A percentile compares a stretch with the other conserved stretches of the same genome.
phyloP scores from a whole-genome alignment of 2,888 invertebrate species.

The Cerastoderma edule region DNA sequence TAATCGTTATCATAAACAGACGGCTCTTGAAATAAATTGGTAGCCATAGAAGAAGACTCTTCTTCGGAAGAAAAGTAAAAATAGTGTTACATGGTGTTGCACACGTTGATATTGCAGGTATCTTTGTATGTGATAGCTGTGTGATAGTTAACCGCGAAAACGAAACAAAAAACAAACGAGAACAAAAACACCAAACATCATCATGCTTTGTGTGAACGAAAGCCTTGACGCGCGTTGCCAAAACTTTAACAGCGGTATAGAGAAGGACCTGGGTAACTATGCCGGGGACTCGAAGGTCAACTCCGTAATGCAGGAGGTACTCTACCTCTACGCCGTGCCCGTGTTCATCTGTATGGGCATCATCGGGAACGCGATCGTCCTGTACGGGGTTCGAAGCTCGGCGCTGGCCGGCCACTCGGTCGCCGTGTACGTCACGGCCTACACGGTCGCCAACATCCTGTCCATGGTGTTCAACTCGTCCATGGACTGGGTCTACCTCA shows the following conservation, averaged over 20 bases:
- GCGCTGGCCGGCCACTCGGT: slow-evolving; percentile 61
- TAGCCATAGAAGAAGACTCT: not conserved
- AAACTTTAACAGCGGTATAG: not conserved
- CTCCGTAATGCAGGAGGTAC: slow-evolving; percentile 14
- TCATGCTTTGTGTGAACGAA: slow-evolving; percentile 13
- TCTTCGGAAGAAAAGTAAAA: not conserved
- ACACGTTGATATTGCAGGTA: not conserved
- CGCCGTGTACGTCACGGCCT: slow-evolving; percentile 69
- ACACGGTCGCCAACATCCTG: slow-evolving; percentile 68
- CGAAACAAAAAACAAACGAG: not conserved
- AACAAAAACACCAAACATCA: not conserved
- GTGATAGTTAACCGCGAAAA: not conserved
- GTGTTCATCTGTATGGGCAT: slow-evolving; percentile 69
- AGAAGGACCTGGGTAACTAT: slow-evolving; percentile 12
- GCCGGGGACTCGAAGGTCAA: slow-evolving; percentile 7
- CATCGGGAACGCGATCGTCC: slow-evolving; percentile 66
- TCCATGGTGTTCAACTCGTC: slow-evolving; percentile 69
- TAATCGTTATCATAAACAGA: too few species aligned
- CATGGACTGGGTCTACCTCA: slow-evolving; percentile 67
- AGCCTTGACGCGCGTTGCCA: not conserved
- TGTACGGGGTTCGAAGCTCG: slow-evolving; percentile 56
- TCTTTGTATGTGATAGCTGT: not conserved
- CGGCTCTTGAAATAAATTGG: too few species aligned
- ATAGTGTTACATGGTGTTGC: not conserved
- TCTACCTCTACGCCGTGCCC: slow-evolving; percentile 63